phyloP scores from a whole-genome alignment of 1,140 invertebrate genomes.

The Brachionus paranguensis region DNA sequence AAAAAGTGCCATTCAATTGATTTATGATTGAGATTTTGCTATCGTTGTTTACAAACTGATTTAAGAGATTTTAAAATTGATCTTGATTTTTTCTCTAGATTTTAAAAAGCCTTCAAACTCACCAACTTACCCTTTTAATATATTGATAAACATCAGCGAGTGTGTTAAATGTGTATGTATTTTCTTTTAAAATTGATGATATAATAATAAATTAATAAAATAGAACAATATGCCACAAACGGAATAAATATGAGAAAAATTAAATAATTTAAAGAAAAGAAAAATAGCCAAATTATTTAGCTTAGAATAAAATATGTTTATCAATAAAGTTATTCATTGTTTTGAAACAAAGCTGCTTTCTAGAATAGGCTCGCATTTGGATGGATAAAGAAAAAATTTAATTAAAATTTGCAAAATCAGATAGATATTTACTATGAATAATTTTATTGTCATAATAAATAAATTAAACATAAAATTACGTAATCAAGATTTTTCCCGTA shows the following conservation, averaged over 20 bases:
- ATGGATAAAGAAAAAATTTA: background rate
- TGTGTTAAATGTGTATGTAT: background rate
- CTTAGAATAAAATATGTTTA: background rate
- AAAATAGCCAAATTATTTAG: background rate
- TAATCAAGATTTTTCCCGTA: background rate
- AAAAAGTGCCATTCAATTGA: background rate
- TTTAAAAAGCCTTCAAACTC: background rate
- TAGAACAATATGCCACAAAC: background rate
- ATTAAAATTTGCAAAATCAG: background rate
- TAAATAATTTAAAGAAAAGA: background rate
- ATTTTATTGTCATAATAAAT: conserved; percentile 32
- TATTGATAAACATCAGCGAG: background rate
- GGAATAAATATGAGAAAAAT: background rate
- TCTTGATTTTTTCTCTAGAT: background rate
- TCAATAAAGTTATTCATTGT: background rate
- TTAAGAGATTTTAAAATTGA: background rate
- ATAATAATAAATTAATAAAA: background rate
- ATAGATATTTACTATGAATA: conserved; percentile 26
- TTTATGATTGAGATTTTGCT: background rate
- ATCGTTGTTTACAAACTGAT: no score
- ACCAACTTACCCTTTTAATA: background rate
- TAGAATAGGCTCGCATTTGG: background rate
- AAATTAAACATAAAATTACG: conserved; percentile 19
- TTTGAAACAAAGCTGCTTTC: background rate
- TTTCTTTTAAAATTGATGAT: background rate